A percentile compares a stretch with the other conserved stretches of the same genome.
Conservation (phyloP, 2,888 invertebrate genomes). For the Calameuta filiformis region DNA sequence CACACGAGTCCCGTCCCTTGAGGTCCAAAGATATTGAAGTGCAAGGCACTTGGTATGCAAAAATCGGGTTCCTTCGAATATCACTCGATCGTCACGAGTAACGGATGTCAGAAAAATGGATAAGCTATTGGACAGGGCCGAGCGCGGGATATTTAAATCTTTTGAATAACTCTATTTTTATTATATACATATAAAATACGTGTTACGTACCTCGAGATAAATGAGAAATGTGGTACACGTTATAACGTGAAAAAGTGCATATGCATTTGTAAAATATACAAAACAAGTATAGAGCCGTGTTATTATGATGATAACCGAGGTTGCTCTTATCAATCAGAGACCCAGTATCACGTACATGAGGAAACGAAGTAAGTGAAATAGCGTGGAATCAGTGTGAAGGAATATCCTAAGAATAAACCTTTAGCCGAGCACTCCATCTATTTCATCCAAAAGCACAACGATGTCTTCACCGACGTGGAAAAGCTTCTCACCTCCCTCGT, state of each 20-base stretch:
- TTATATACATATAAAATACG: neutral
- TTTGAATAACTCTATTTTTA: neutral
- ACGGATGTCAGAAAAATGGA: neutral
- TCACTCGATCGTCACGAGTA: neutral
- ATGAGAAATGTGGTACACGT: neutral
- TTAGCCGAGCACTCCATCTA: neutral
- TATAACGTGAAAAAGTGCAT: neutral
- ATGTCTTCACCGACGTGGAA: neutral
- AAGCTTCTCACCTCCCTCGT: neutral
- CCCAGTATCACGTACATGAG: neutral
- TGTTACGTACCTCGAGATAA: neutral
- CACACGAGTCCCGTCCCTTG: neutral
- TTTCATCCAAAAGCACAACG: neutral
- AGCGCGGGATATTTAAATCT: neutral
- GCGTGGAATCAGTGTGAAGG: neutral
- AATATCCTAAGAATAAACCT: neutral
- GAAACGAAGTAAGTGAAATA: neutral
- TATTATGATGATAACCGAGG: neutral
- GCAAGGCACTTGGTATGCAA: neutral
- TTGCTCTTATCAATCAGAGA: neutral
- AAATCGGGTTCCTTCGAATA: neutral
- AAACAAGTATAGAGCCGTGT: neutral
- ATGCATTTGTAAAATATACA: neutral
- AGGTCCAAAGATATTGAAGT: neutral
- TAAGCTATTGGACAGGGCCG: neutral